Evolutionary conservation across 64 coral and sea anemone species (phyloP).

Genomic region (Porites lutea): DNA sequence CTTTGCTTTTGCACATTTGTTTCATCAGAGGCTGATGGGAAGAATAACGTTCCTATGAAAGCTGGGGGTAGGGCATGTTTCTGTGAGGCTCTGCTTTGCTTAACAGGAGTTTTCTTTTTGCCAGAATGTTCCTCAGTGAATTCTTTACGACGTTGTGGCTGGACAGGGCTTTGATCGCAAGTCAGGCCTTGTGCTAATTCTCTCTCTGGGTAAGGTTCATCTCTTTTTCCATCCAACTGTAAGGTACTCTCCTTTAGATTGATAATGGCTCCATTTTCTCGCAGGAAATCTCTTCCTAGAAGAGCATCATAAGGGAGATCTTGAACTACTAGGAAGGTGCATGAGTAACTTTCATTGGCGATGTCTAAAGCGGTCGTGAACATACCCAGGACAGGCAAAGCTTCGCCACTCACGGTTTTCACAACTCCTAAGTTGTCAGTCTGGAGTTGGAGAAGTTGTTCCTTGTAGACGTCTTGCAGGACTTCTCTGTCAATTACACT

Average conservation of each 20-base stretch:
- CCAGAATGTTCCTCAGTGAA: no score
- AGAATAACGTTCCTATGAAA: no score
- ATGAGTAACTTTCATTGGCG: slow-evolving; percentile 32
- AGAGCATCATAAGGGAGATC: slow-evolving; percentile 58
- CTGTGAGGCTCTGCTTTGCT: no score
- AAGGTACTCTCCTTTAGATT: slow-evolving; percentile 31
- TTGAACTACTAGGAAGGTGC: not conserved
- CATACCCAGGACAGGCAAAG: not conserved
- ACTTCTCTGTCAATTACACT: not conserved
- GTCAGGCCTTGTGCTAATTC: no score
- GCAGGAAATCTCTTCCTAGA: slow-evolving; percentile 62
- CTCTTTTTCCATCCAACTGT: not conserved
- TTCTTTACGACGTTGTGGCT: no score
- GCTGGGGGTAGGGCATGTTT: no score
- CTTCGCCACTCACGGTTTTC: slow-evolving; percentile 29
- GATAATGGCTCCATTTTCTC: slow-evolving; percentile 32
- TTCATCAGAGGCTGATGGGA: no score
- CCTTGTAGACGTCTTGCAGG: not conserved
- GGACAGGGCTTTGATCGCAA: no score
- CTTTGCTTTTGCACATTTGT: no score
- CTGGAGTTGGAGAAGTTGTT: not conserved
- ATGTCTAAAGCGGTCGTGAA: not conserved
- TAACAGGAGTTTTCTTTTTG: no score
- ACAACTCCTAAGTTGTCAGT: not conserved
- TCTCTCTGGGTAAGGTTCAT: no score